Conservation (phyloP, 2,888 invertebrate genomes). For the Monoplex corrugatus region DNA sequence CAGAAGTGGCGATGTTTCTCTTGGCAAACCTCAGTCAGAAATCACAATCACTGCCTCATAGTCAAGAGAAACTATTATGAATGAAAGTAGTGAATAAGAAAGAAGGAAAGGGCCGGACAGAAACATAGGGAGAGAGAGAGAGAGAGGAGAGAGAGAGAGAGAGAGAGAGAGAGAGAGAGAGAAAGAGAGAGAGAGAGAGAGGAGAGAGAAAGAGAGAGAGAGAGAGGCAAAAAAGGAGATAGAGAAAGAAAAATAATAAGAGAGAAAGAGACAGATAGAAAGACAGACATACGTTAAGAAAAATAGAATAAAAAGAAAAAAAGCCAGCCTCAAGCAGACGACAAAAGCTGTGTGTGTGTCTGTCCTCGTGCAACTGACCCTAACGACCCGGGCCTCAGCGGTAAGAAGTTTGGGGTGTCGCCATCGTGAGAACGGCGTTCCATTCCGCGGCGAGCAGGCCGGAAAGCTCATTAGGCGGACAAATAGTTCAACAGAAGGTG, state of each 20-base stretch:
- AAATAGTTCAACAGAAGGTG: background rate
- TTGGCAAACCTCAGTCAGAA: too few relatives aligned
- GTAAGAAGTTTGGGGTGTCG: background rate
- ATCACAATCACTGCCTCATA: too few relatives aligned
- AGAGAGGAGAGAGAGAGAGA: too few relatives aligned
- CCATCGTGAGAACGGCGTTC: background rate
- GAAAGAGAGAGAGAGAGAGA: too few relatives aligned
- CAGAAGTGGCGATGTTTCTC: too few relatives aligned
- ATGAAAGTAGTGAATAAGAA: too few relatives aligned
- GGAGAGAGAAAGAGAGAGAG: too few relatives aligned
- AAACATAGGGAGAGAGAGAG: too few relatives aligned
- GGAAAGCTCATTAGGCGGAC: background rate
- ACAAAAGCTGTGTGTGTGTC: too few relatives aligned
- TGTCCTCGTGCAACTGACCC: background rate
- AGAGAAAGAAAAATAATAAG: background rate
- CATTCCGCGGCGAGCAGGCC: background rate
- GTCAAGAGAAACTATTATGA: too few relatives aligned
- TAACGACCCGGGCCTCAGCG: background rate
- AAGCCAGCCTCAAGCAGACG: too few relatives aligned
- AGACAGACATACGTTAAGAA: background rate
- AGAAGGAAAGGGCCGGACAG: too few relatives aligned
- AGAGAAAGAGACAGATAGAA: background rate
- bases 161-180: background rate
- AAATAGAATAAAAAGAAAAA: background rate
- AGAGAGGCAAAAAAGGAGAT: background rate